Evolutionary conservation across 2,888 invertebrate genomes (phyloP).

Genomic region (Chrysomela aeneicollis): DNA sequence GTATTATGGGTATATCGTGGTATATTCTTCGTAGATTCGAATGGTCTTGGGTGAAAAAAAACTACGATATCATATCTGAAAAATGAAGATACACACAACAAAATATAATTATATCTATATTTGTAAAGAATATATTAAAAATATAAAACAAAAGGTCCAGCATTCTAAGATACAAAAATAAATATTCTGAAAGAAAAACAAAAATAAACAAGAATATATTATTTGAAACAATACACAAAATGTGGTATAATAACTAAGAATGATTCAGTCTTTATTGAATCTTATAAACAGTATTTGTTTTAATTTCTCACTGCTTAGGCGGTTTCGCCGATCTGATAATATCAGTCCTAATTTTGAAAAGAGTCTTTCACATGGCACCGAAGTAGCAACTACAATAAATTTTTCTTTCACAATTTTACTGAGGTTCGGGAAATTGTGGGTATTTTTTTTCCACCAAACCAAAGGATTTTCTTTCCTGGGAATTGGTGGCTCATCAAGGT

Average conservation of each 20-base stretch:
- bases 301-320: too few relatives aligned
- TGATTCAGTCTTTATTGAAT: background rate
- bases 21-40: background rate
- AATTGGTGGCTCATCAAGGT: constrained; percentile 33
- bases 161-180: too few relatives aligned
- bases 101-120: too few relatives aligned
- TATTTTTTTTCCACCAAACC: constrained; percentile 36
- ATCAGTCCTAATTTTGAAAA: constrained; percentile 23
- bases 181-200: too few relatives aligned
- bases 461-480: constrained; percentile 28
- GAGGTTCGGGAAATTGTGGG: constrained; percentile 34
- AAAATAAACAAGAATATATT: background rate
- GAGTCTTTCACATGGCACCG: constrained; percentile 26
- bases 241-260: background rate
- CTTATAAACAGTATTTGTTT: too few relatives aligned
- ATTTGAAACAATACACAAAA: background rate
- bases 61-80: too few relatives aligned
- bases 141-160: too few relatives aligned
- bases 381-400: constrained; percentile 30
- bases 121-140: too few relatives aligned
- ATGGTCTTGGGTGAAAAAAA: too few relatives aligned
- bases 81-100: too few relatives aligned
- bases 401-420: constrained; percentile 26
- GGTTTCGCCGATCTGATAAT: too few relatives aligned
- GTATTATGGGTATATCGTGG: background rate